Conservation (phyloP, 1,140 invertebrate genomes). For the Pseudomyrmex sp. region DNA sequence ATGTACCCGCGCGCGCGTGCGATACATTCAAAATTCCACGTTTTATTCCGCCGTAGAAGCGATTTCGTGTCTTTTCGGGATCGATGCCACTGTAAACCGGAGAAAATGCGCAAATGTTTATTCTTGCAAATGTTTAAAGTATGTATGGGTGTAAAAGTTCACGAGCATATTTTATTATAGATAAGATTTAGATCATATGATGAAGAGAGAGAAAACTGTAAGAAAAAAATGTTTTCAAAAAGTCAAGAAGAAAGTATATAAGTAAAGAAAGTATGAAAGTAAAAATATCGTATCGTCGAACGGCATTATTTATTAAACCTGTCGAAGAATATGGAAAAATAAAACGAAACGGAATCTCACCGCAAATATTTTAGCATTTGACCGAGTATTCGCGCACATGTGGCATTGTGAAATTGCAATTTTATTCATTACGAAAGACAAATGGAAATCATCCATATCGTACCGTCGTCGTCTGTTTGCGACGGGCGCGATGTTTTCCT, state of each 20-base stretch:
- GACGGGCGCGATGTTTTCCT: neutral
- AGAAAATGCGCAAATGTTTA: slow-evolving; percentile 11
- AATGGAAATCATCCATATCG: neutral
- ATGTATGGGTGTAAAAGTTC: neutral
- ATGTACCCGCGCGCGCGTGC: neutral
- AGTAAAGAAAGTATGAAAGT: no score
- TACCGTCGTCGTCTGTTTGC: neutral
- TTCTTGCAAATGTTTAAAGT: slow-evolving; percentile 22
- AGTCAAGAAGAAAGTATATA: neutral
- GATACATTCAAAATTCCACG: neutral
- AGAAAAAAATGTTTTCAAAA: neutral
- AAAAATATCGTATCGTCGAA: neutral
- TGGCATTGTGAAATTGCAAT: neutral
- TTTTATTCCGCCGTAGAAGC: neutral
- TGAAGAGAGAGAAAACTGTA: neutral
- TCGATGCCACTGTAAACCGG: neutral
- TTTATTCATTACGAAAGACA: slow-evolving; percentile 1
- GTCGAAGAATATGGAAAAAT: neutral
- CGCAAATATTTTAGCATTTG: slow-evolving; percentile 18
- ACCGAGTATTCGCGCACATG: slow-evolving; percentile 1
- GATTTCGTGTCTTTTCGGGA: neutral
- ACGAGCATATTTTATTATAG: no score
- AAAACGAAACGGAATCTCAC: neutral
- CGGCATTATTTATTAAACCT: neutral
- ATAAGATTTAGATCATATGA: neutral